Base-by-base conservation (phyloP, 2,888 invertebrate genomes). In the Thymelicus lineola region DNA sequence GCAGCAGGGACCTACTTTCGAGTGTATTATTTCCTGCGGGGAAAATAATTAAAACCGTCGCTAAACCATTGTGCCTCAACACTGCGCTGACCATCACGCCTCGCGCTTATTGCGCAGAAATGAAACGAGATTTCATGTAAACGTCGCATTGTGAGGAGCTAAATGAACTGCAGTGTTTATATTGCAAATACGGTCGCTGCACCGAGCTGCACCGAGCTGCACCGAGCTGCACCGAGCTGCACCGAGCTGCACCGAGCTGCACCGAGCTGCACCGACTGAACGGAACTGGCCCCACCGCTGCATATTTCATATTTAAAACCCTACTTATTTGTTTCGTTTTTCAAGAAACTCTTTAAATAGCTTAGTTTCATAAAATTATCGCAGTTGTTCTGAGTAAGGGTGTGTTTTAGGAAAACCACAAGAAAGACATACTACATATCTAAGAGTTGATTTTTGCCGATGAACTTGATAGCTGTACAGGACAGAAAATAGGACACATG, bases 161-260 rank as follows among this genome's bases (percentile, higher is more conserved):
- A 62, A 68, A 68, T 68, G 68, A 57, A 68, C 62, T 68, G 62
- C 68, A 62, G 62, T 62, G 62, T 68, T 68, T 55, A 57, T 62
- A 68, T 57, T 48, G 68, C 68, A 67, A 67, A 61, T 15, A 61
- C 66, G 7, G 55, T 12, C 46, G 61, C 46, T 4, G n/a, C n/a
- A n/a, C 42, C 7, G 28, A 36, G 46, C 55, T 17, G 17, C 53
- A 7, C 7, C 38, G 38, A 28, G 61, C 46, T 4, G 28, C 28
- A 2, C 42, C 10, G 28, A 46, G 61, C 46, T 4, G 28, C 28
- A 2, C 42, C 10, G 28, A 46, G 61, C 46, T 4, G n/a, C n/a
- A n/a, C 42, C 7, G 28, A 36, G 46, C 55, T 17, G 17, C 53
- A 7, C 7, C 38, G 38, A 28, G 61, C 46, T 4, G 28, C 28